A percentile compares a stretch with the other conserved stretches of the same genome.
Evolutionary conservation across 2,113 vertebrate species (phyloP).

Genomic region (Menidia beryllina): DNA sequence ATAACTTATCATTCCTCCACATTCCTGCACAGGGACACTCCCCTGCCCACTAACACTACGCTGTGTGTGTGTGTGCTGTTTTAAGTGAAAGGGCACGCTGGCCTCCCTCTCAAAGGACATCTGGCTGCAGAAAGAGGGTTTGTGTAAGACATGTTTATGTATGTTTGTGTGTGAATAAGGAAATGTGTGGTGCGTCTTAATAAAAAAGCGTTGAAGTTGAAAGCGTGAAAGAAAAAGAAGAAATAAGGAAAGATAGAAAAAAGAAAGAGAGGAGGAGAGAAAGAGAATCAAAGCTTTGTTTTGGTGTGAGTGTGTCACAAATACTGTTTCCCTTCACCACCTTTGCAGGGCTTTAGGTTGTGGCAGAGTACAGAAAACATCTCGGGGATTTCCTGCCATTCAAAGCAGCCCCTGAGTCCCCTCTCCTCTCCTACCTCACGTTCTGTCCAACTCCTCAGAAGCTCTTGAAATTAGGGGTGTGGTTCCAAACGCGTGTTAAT

Average conservation of each 20-base stretch:
- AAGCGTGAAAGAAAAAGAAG: neutral
- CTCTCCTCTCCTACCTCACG: conserved; percentile 50
- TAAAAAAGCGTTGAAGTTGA: conserved; percentile 2
- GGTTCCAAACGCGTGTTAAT: conserved; percentile 51
- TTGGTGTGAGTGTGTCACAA: conserved; percentile 40
- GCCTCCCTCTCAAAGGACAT: conserved; percentile 76
- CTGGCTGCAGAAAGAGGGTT: conserved; percentile 66
- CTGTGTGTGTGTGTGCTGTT: conserved; percentile 50
- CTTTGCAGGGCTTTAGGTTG: conserved; percentile 56
- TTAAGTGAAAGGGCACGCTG: conserved; percentile 72
- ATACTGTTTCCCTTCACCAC: conserved; percentile 56
- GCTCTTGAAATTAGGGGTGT: conserved; percentile 63
- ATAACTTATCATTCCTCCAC: conserved; percentile 77
- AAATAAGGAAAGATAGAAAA: conserved; percentile 3
- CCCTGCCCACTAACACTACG: conserved; percentile 72
- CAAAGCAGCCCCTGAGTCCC: conserved; percentile 65
- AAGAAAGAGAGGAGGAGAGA: neutral
- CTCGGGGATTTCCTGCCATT: conserved; percentile 85
- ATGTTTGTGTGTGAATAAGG: conserved; percentile 33
- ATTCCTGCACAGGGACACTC: conserved; percentile 81
- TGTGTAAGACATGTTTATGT: conserved; percentile 64
- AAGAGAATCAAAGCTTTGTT: conserved; percentile 1
- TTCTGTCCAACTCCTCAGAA: conserved; percentile 57
- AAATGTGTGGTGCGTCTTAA: neutral
- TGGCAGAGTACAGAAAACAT: conserved; percentile 78